Conservation (phyloP, 1,140 invertebrate genomes). For the Megalopta genalis region DNA sequence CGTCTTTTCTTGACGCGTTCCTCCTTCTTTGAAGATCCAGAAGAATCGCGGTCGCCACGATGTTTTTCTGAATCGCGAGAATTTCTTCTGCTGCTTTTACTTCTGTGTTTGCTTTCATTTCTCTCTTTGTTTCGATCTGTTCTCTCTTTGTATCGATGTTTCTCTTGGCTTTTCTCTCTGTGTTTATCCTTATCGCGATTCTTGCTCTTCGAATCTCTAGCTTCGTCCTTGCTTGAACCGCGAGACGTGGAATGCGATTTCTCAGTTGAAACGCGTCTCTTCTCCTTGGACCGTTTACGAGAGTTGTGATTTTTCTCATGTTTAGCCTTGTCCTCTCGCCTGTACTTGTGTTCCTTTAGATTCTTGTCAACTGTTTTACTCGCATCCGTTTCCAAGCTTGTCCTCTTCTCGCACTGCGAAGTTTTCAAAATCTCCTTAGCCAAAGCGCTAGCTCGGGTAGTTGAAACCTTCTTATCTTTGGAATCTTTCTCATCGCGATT, state of each 20-base stretch:
- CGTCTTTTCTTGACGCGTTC: slow-evolving; percentile 61
- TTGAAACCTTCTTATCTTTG: background rate
- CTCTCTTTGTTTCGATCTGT: slow-evolving; percentile 45
- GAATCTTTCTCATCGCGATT: background rate
- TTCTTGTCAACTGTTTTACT: slow-evolving; percentile 27
- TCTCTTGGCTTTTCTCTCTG: slow-evolving; percentile 52
- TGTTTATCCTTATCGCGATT: slow-evolving; percentile 3
- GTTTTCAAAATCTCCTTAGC: background rate
- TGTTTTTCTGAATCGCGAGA: slow-evolving; percentile 62
- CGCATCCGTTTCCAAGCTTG: slow-evolving; percentile 45
- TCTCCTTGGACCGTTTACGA: slow-evolving; percentile 10
- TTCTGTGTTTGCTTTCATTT: slow-evolving; percentile 54
- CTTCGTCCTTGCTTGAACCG: slow-evolving; percentile 1
- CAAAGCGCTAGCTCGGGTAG: background rate
- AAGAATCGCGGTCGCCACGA: slow-evolving; percentile 59
- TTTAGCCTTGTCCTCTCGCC: slow-evolving; percentile 51
- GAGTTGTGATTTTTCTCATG: slow-evolving; percentile 17
- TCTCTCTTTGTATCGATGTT: slow-evolving; percentile 52
- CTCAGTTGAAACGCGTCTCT: background rate
- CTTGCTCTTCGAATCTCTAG: slow-evolving; percentile 2
- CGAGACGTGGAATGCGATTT: background rate
- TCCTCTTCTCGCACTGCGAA: background rate
- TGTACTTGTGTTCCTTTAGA: slow-evolving; percentile 48
- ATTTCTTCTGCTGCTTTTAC: slow-evolving; percentile 50
- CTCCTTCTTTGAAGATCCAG: slow-evolving; percentile 52